Percentiles rank a stretch among this genome's conserved stretches.
Evolutionary conservation across 2,888 invertebrate species (phyloP).

Genomic region (Lasioglossum morio): DNA sequence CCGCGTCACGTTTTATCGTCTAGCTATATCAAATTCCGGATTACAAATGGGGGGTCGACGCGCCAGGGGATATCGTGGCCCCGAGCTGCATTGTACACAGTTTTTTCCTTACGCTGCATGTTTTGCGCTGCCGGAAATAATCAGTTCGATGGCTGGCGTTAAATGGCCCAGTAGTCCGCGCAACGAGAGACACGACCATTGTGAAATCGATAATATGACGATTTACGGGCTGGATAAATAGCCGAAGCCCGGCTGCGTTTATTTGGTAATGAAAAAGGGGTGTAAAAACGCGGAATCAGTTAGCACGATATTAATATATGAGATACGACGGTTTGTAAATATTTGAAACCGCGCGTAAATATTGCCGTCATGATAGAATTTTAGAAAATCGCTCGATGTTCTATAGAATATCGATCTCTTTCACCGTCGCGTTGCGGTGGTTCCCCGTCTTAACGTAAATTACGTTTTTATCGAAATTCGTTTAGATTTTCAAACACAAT

Average conservation of each 20-base stretch:
- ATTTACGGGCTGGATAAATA: conserved; percentile 23
- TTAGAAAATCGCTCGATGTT: too few relatives aligned
- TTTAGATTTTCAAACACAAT: not conserved
- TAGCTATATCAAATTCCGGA: conserved; percentile 22
- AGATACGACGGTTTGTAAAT: not conserved
- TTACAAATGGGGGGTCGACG: conserved; percentile 24
- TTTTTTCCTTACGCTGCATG: conserved; percentile 43
- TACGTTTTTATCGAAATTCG: not conserved
- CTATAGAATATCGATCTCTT: not conserved
- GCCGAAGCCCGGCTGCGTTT: not conserved
- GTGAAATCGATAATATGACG: conserved; percentile 31
- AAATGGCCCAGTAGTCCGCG: conserved; percentile 16
- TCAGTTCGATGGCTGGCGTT: conserved; percentile 31
- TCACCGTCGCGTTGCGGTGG: not conserved
- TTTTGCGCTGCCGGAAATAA: conserved; percentile 31
- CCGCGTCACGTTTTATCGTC: conserved; percentile 42
- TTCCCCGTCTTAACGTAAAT: not conserved
- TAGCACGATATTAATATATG: not conserved
- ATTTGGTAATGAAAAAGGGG: not conserved
- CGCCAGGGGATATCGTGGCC: conserved; percentile 9
- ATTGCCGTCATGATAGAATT: too few relatives aligned
- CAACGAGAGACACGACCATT: conserved; percentile 1
- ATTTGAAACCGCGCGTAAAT: not conserved
- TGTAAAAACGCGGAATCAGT: not conserved
- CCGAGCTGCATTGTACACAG: not conserved